Percentiles rank a stretch among this genome's conserved stretches.
Conservation (phyloP, 2,888 invertebrate genomes). For the Dysmachus trigonus region DNA sequence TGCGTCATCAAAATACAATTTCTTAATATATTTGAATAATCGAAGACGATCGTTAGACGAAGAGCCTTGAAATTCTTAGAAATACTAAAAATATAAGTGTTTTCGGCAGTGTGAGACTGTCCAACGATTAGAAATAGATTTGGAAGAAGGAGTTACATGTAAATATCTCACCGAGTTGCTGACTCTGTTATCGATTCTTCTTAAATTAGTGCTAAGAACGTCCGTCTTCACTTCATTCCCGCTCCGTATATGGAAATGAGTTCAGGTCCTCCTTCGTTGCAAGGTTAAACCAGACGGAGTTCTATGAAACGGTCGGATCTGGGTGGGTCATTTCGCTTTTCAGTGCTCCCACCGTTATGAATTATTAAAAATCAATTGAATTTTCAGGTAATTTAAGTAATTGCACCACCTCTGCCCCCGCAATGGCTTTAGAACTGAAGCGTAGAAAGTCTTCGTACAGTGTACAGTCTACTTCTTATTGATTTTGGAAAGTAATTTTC, state of each 20-base stretch:
- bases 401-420: not conserved
- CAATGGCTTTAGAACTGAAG: not conserved
- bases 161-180: not conserved
- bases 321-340: not conserved
- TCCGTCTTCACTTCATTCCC: not conserved
- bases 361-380: slow-evolving; percentile 31
- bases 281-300: not conserved
- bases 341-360: slow-evolving; percentile 10
- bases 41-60: not conserved
- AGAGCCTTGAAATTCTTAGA: not conserved
- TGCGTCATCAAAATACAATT: not conserved
- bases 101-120: not conserved
- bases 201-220: not conserved
- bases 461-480: not conserved
- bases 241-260: not conserved
- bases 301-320: not conserved
- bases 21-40: not conserved
- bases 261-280: not conserved
- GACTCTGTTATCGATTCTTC: not conserved
- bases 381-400: slow-evolving; percentile 20
- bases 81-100: not conserved
- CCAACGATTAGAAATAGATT: not conserved
- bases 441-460: not conserved
- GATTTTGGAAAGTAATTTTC: not conserved
- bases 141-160: not conserved